Conservation (phyloP, 2,113 vertebrate genomes). For the Myxocyprinus asiaticus region DNA sequence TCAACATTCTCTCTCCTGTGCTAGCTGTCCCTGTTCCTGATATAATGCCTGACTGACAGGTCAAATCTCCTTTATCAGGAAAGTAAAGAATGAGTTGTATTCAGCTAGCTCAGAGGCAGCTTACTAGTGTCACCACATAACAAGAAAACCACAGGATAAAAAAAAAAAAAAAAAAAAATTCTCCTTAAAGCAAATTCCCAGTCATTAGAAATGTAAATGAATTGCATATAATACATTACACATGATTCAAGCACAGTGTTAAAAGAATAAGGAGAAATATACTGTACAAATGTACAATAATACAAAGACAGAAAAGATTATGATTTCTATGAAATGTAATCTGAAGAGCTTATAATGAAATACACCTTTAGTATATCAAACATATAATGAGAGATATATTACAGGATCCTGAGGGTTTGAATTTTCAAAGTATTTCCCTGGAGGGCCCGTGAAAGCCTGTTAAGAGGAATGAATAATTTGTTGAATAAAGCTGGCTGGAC, state of each 20-base stretch:
- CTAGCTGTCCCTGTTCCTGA: not conserved
- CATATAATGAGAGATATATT: not conserved
- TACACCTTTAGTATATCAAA: constrained; percentile 20
- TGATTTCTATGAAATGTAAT: constrained; percentile 2
- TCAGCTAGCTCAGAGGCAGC: not conserved
- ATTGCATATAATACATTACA: not conserved
- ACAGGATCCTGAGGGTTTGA: not conserved
- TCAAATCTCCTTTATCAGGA: constrained; percentile 15
- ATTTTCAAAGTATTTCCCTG: not conserved
- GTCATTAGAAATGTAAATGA: too few relatives aligned
- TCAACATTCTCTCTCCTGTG: constrained; percentile 12
- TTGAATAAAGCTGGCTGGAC: constrained; percentile 10
- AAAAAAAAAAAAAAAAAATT: constrained; percentile 8
- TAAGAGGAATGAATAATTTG: constrained; percentile 40
- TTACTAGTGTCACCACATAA: constrained; percentile 10
- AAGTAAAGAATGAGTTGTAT: not conserved
- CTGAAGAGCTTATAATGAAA: constrained; percentile 4
- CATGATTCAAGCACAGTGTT: not conserved
- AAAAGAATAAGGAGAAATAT: not conserved
- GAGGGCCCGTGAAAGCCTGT: constrained; percentile 7
- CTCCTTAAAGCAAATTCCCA: not conserved
- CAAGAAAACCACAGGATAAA: constrained; percentile 19
- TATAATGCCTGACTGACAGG: constrained; percentile 33
- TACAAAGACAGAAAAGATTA: not conserved
- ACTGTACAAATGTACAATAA: not conserved